Evolutionary conservation across 2,888 invertebrate species (phyloP), one percentile per base, ranked within the genome.

Genomic region (Caenorhabditis sp.): DNA sequence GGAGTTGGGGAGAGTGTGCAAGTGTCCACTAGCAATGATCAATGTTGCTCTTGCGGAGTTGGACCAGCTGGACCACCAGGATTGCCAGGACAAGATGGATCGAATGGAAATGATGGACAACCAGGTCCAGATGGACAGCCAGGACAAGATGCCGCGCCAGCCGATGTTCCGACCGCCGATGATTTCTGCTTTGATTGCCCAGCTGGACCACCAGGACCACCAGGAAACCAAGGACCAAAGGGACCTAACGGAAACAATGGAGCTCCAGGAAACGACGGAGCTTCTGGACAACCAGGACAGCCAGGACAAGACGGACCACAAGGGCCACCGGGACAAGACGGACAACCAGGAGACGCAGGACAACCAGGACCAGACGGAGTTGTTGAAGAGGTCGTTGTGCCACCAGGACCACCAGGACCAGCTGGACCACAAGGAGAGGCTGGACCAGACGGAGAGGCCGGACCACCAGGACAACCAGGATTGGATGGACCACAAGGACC

Each of bases 31-130:
- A 23, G 60, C 52, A 58, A 36, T 25, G 73, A 68, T 12, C 73
- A 73, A 58, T 79, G 85, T 80, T 84, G 84, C 81, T 78, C 82
- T 53, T 85, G 85, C 78, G 81, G 79, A 67, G 50, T 66, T 52
- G 79, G 82, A 75, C 70, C 76, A 61, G 70, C 80, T 62, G 80
- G 83, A 80, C 80, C 83, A 54, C 72, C 82, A 63, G 83, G 83
- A 81, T 59, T 76, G 12, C 83, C 83, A 71, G 86, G 86, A 75
- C 67, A 78, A 25, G 82, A 80, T 67, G 84, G 83, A 71, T 72
- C 62, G n/a, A 77, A 83, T 56, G 81, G 80, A 68, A 71, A 76
- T 63, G 80, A 82, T 61, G 77, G 78, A 72, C 68, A 72, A 56
- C 76, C 77, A 59, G 85, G 85, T 74, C 74, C 73, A 58, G 79